These are phyloP conservation scores for Capitulum mitella DNA, from an alignment of 2,888 invertebrate species.

Conservation along the genomic window DNA sequence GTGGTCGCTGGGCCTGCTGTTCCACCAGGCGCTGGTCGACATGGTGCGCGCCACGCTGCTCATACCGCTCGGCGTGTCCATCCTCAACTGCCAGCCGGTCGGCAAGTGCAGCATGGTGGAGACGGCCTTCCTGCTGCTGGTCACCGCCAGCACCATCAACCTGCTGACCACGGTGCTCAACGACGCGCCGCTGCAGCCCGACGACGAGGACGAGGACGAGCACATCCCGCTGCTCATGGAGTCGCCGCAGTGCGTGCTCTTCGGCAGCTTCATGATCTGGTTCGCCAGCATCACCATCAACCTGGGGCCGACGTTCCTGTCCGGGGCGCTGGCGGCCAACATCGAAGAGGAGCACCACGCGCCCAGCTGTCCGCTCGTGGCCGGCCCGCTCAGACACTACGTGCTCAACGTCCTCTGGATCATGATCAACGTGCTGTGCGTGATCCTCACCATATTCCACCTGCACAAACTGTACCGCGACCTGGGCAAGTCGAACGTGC, in stretches of 20 bases:
- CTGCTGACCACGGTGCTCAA: slow-evolving; percentile 73
- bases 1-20: slow-evolving; percentile 77
- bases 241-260: slow-evolving; percentile 79
- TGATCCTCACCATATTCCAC: slow-evolving; percentile 72
- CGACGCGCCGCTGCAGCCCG: slow-evolving; percentile 75
- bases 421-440: slow-evolving; percentile 76
- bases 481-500: slow-evolving; percentile 72
- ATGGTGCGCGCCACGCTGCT: slow-evolving; percentile 71
- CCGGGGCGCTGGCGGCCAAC: slow-evolving; percentile 72
- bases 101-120: slow-evolving; percentile 80
- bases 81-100: slow-evolving; percentile 72
- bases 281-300: slow-evolving; percentile 85
- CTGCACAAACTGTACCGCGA: slow-evolving; percentile 68
- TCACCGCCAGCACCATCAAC: slow-evolving; percentile 84
- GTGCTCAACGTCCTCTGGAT: slow-evolving; percentile 87
- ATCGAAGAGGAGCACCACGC: slow-evolving; percentile 59
- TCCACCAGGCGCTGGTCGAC: slow-evolving; percentile 77
- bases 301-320: slow-evolving; percentile 77
- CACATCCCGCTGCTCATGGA: slow-evolving; percentile 67
- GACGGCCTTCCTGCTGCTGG: slow-evolving; percentile 76
- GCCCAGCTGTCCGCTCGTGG: slow-evolving; percentile 75
- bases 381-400: slow-evolving; percentile 80
- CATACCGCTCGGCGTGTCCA: slow-evolving; percentile 68
- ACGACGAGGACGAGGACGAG: slow-evolving; percentile 52
- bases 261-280: slow-evolving; percentile 89